Base-by-base conservation (phyloP, 2,797 vertebrate genomes). In the Crypturellus tataupa region DNA sequence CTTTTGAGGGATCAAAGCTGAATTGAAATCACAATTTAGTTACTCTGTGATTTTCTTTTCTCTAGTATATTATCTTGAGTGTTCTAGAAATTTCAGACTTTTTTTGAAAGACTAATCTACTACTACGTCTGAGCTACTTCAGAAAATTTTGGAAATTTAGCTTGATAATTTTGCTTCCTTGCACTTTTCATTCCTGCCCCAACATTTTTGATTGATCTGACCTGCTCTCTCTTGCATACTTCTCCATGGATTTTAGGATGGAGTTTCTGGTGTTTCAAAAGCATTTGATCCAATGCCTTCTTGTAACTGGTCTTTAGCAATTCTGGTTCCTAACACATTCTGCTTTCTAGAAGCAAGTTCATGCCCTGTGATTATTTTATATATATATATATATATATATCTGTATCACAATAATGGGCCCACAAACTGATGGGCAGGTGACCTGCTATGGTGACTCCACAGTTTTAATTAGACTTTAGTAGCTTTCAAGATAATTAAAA, bases 401-500 rank as follows among this genome's bases (percentile, higher is more conserved):
- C 62, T 83, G 10, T 56, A 79, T 88, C 75, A 56, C 56, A 92
- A n/a, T 35, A 82, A 46, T 16, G 44, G 68, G 78, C 24, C 53
- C 83, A 62, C 27, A 78, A n/a, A 49, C 7, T 31, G 60, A 49
- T 72, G 35, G 15, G 67, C 67, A 31, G 25, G 25, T 65, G 47
- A 73, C 40, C 33, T 65, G 64, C 87, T 79, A 65, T 42, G 55
- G 42, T 85, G 78, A 75, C 64, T 91, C 73, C 37, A 80, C 47
- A 23, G 16, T 82, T 95, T 91, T 94, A 94, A 87, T 89, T 82
- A 89, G 75, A 90, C 80, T 71, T 87, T 0, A 89, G 78, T 59
- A 87, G 88, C 64, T 86, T 94, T 87, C 37, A 75, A 86, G 68
- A 86, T 88, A 92, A 87, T 91, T 86, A 86, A 79, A 94, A 94